phyloP scores from a whole-genome alignment of 1,140 invertebrate species.

The Zaprionus gabonicus region DNA sequence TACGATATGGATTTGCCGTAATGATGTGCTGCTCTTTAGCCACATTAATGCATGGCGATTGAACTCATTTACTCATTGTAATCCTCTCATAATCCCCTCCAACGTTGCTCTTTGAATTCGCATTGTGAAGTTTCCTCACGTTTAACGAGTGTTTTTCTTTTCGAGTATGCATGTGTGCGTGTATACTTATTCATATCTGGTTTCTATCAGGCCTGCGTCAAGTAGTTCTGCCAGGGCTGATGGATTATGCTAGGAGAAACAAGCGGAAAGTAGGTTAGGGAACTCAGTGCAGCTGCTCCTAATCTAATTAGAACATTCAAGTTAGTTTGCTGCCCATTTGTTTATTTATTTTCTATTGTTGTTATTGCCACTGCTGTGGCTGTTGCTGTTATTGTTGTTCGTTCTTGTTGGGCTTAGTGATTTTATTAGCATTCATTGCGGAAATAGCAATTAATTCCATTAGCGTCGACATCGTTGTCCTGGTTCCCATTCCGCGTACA shows the following conservation, averaged over 20 bases:
- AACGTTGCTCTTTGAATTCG: constrained; percentile 29
- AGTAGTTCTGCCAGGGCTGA: constrained; percentile 11
- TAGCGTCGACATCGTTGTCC: constrained; percentile 52
- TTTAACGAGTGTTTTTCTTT: constrained; percentile 46
- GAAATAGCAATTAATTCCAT: constrained; percentile 75
- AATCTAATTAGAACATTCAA: constrained; percentile 74
- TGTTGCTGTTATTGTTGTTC: constrained; percentile 19
- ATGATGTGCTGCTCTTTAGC: constrained; percentile 54
- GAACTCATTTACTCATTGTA: constrained; percentile 55
- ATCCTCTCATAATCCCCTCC: constrained; percentile 63
- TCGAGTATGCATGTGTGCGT: constrained; percentile 9
- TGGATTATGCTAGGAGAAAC: background rate
- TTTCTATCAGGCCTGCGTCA: background rate
- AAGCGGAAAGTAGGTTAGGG: constrained; percentile 21
- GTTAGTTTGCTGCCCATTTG: constrained; percentile 60
- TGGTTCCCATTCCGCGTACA: constrained; percentile 12
- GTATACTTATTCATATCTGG: background rate
- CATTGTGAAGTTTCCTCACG: constrained; percentile 57
- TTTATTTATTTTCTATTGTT: constrained; percentile 26
- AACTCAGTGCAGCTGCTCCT: constrained; percentile 20
- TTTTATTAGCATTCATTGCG: constrained; percentile 75
- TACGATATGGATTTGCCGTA: constrained; percentile 45
- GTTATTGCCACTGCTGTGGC: background rate
- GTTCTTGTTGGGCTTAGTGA: constrained; percentile 51
- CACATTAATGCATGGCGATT: constrained; percentile 30